Base-by-base conservation (phyloP, 2,797 vertebrate species). In the Forpus xanthops region DNA sequence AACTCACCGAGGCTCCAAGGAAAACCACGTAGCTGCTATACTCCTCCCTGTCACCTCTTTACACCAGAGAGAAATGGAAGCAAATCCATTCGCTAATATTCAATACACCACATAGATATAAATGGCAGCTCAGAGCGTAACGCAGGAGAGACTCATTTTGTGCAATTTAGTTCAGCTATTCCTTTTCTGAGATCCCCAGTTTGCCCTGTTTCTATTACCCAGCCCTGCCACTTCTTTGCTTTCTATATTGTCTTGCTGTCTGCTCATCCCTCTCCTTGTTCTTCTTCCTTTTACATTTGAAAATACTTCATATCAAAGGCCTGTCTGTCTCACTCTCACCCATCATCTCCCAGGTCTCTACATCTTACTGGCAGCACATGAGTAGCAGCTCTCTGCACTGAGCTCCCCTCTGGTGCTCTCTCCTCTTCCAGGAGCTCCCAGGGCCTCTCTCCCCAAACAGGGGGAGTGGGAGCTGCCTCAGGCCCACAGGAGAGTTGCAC, bases 81-180 rank as follows among this genome's bases (percentile, higher is more conserved):
- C 50, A 72, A 94, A 96, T 58, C 85, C 85, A 33, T 61, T 66
- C 66, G 88, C 91, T 94, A 74, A 87, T 85, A 76, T 81, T 78
- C 77, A 15, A 3, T 53, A 60, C 6, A 2, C 77, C 87, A 67
- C 90, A 89, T 83, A 55, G 91, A 21, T 60, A 94, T 85, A 93
- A 96, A 93, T 33, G 72, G 85, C 86, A 94, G 67, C 93, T 79
- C 84, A 77, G 80, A n/a, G 68, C 7, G 1, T 21, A 66, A 35
- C 58, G 13, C 94, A 75, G 87, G 79, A 89, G 93, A 77, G 73
- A 41, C 79, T 84, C 50, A 89, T 96, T 91, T 92, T 30, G 64
- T 71, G 87, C 87, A 93, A 94, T 95, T 94, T 96, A 90, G 27
- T 85, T 93, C 76, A 84, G 47, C 82, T 90, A 3, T 55, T 92